These are phyloP conservation scores for Sturnus vulgaris DNA, from an alignment of 2,113 vertebrate species.

Conservation along the genomic window DNA sequence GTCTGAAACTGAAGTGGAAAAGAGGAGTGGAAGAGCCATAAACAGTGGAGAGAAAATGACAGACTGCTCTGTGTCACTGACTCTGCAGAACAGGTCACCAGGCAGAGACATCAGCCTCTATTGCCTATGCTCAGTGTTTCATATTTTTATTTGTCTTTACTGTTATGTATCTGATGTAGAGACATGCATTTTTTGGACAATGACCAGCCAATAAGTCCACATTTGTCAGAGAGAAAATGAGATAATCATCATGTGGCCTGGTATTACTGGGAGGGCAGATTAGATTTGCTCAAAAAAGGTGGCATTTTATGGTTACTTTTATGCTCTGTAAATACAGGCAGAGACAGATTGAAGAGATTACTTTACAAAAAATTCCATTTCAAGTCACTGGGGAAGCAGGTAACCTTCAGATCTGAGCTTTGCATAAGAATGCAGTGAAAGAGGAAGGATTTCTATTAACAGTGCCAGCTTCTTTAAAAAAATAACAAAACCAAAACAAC, in stretches of 20 bases:
- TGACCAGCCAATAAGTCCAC: constrained; percentile 36
- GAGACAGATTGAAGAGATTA: constrained; percentile 60
- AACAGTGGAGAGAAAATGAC: constrained; percentile 20
- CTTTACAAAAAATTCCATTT: constrained; percentile 55
- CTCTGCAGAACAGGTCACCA: constrained; percentile 28
- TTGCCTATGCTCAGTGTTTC: neutral
- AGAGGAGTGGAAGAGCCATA: neutral
- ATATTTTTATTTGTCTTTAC: constrained; percentile 35
- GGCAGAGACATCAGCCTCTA: neutral
- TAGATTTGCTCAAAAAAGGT: constrained; percentile 46
- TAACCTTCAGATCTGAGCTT: constrained; percentile 66
- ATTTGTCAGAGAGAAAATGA: constrained; percentile 64
- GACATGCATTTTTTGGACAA: constrained; percentile 3
- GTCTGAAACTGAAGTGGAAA: neutral
- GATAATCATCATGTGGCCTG: constrained; percentile 46
- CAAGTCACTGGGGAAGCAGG: constrained; percentile 49
- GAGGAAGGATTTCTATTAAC: constrained; percentile 10
- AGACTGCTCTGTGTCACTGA: constrained; percentile 27
- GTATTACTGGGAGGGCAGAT: constrained; percentile 62
- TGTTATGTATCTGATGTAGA: constrained; percentile 39
- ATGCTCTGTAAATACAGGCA: constrained; percentile 49
- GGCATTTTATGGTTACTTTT: constrained; percentile 64
- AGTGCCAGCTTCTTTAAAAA: neutral
- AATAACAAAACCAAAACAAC: neutral
- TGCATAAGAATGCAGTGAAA: constrained; percentile 37